These are phyloP conservation scores for Sturnus vulgaris DNA, from an alignment of 2,113 vertebrate species.

Conservation along the genomic window DNA sequence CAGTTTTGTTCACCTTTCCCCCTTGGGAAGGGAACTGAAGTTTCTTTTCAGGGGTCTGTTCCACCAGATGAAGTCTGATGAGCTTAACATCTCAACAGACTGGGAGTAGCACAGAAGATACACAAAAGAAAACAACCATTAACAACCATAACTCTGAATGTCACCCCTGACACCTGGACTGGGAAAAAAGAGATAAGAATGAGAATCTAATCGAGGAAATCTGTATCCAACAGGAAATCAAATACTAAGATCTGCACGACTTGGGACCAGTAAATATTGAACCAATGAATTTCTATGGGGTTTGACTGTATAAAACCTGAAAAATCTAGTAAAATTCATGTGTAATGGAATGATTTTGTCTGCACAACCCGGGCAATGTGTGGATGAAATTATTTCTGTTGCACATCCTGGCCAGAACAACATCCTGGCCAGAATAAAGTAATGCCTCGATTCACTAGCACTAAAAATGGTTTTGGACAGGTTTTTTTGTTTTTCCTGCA, in stretches of 20 bases:
- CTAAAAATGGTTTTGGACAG: background rate
- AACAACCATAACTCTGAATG: background rate
- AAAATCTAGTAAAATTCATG: background rate
- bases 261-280: background rate
- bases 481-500: background rate
- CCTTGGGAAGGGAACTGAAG: background rate
- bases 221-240: background rate
- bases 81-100: background rate
- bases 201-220: background rate
- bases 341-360: background rate
- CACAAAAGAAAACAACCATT: background rate
- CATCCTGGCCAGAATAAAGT: background rate
- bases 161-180: background rate
- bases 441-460: background rate
- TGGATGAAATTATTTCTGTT: background rate
- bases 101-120: background rate
- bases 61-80: background rate
- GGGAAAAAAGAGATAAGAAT: background rate
- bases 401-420: background rate
- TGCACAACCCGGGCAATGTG: accelerated
- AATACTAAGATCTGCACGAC: background rate
- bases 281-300: background rate
- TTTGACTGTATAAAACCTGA: background rate
- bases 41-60: background rate
- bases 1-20: background rate